phyloP scores from a whole-genome alignment of 2,888 invertebrate species.

The Eupithecia subumbrata region DNA sequence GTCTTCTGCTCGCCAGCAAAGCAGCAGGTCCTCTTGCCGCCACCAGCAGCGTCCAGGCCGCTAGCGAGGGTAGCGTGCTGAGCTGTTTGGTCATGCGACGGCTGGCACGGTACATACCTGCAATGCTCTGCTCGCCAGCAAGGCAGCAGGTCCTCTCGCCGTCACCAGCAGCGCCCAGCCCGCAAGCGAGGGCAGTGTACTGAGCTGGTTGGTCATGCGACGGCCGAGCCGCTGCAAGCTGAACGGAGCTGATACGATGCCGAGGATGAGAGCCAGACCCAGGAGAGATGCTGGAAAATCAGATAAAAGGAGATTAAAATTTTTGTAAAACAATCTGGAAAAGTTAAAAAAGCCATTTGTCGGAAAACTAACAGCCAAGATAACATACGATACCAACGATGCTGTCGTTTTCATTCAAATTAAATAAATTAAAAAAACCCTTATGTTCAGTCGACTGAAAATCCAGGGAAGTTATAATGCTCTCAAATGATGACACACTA shows the following conservation, averaged over 20 bases:
- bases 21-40: conserved; percentile 71
- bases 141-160: conserved; percentile 67
- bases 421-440: too few species aligned
- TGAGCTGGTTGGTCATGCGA: conserved; percentile 80
- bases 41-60: conserved; percentile 83
- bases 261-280: conserved; percentile 83
- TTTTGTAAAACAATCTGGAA: not conserved
- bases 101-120: conserved; percentile 53
- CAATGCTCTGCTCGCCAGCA: conserved; percentile 68
- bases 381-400: too few species aligned
- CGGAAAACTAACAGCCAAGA: not conserved
- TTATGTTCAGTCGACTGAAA: too few species aligned
- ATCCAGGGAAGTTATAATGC: too few species aligned
- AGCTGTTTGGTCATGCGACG: too few species aligned
- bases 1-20: conserved; percentile 65
- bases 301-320: not conserved
- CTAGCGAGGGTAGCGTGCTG: conserved; percentile 70
- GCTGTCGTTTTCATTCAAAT: too few species aligned
- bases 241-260: conserved; percentile 82
- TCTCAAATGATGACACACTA: too few species aligned
- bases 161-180: conserved; percentile 84
- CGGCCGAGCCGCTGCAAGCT: conserved; percentile 83
- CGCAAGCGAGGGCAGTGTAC: conserved; percentile 77
- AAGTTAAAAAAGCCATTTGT: not conserved
- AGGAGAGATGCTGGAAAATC: conserved; percentile 82